These are phyloP conservation scores for Pteronura brasiliensis DNA, from an alignment of 2,113 vertebrate genomes.

Conservation along the genomic window DNA sequence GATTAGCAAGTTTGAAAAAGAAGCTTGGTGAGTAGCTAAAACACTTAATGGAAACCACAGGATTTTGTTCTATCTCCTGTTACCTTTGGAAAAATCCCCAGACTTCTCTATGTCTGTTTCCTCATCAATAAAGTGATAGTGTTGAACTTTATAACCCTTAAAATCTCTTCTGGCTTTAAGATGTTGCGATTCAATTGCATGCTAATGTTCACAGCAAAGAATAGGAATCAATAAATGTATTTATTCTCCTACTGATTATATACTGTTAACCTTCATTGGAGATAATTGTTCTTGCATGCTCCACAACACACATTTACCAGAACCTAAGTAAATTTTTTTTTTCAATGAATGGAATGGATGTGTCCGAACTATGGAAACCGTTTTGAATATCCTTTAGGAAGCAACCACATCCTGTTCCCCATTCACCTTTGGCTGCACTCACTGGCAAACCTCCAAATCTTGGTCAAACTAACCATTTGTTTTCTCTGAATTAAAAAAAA, in stretches of 20 bases:
- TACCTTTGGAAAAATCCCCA: not conserved
- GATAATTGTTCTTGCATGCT: slow-evolving; percentile 52
- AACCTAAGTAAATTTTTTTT: not conserved
- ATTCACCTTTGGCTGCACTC: not conserved
- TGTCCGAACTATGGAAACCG: not conserved
- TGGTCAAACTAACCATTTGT: not conserved
- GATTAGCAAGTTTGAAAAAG: not conserved
- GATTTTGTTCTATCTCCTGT: not conserved
- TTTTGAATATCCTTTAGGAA: not conserved
- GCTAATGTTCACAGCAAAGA: slow-evolving; percentile 33
- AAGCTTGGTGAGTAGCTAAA: not conserved
- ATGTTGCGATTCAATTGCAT: slow-evolving; percentile 41
- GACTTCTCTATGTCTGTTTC: not conserved
- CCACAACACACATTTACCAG: not conserved
- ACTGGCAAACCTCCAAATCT: not conserved
- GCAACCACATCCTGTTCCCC: not conserved
- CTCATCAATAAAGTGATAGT: slow-evolving; percentile 44
- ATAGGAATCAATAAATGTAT: slow-evolving; percentile 59
- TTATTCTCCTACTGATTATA: slow-evolving; percentile 52
- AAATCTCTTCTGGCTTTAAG: slow-evolving; percentile 42
- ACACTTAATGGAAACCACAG: not conserved
- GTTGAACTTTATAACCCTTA: slow-evolving; percentile 43
- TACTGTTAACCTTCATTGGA: slow-evolving; percentile 47
- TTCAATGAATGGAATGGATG: not conserved
- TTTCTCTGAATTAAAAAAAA: slow-evolving; percentile 10